Evolutionary conservation across 1,140 invertebrate genomes (phyloP).

Genomic region (Diploscapter pachys): DNA sequence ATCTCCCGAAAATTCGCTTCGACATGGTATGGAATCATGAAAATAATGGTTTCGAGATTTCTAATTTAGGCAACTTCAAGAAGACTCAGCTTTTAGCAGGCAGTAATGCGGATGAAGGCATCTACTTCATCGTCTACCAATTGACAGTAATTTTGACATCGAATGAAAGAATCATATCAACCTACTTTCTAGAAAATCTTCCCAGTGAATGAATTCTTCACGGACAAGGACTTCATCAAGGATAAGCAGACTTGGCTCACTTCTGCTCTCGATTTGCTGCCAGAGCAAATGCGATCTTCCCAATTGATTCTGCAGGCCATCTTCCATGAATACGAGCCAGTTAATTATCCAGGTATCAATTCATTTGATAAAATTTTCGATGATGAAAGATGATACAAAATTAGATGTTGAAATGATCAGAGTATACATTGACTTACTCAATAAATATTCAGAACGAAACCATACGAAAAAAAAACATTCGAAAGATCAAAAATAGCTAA

Average conservation of each 20-base stretch:
- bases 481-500: conserved; percentile 7
- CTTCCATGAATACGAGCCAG: conserved; percentile 55
- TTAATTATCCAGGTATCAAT: conserved; percentile 31
- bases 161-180: neutral
- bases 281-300: conserved; percentile 56
- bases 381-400: too few relatives aligned
- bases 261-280: conserved; percentile 50
- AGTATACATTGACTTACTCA: too few relatives aligned
- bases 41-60: too few relatives aligned
- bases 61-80: conserved; percentile 74
- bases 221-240: conserved; percentile 52
- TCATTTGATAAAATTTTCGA: neutral
- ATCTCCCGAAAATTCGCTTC: conserved; percentile 73
- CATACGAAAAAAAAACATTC: too few relatives aligned
- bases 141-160: conserved; percentile 39
- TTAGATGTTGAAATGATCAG: too few relatives aligned
- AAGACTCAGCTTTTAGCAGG: conserved; percentile 89
- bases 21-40: neutral
- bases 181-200: conserved; percentile 50
- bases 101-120: conserved; percentile 67
- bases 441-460: too few relatives aligned
- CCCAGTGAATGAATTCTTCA: conserved; percentile 56
- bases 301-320: conserved; percentile 49
- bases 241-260: conserved; percentile 51
- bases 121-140: conserved; percentile 59